Base-by-base conservation (phyloP, 2,797 vertebrate genomes). In the Melanotaenia pygmaea region DNA sequence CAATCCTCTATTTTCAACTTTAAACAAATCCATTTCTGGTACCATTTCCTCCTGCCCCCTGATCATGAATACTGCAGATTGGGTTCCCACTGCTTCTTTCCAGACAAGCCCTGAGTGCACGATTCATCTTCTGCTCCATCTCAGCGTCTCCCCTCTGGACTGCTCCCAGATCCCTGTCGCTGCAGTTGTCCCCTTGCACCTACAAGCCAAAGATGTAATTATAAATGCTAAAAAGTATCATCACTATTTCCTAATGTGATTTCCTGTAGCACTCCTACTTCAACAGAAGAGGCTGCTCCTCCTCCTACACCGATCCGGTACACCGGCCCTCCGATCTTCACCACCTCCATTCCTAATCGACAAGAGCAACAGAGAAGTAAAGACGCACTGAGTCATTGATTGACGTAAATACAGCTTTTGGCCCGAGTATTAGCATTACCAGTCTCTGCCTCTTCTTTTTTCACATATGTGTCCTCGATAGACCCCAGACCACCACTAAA, bases 111-210 rank as follows among this genome's bases (percentile, higher is more conserved):
- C 97, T 89, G 34, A 98, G 93, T 60, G 96, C 95, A 0, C 97
- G 93, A 79, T 98, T 98, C 97, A 98, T 97, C 88, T 97, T 98
- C 89, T 98, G 97, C 88, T 97, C 97, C 97, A 98, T 98, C 86
- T 98, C 97, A 0, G 97, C 94, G 14, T 97, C 97, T 12, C 97
- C 97, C 26, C 97, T 92, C 73, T 98, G 97, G 65, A 98, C 97
- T 0, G 97, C 97, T 1, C 96, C 96, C 12, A 96, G 92, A 82
- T 98, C 97, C 74, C 96, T 87, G 18, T 95, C 94, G 0, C 93
- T 96, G 66, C 94, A 89, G 13, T 97, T 97, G 82, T 98, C 97
- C 5, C 97, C 97, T 77, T 98, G 97, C 0, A 98, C 95, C 97
- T 98, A 75, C 0, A 54, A 30, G 20, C 1, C 32, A 45, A 53